These are phyloP conservation scores for Aurelia sp. DNA, from an alignment of 30 jellyfish, hydroid and myxozoan genomes.

Conservation along the genomic window DNA sequence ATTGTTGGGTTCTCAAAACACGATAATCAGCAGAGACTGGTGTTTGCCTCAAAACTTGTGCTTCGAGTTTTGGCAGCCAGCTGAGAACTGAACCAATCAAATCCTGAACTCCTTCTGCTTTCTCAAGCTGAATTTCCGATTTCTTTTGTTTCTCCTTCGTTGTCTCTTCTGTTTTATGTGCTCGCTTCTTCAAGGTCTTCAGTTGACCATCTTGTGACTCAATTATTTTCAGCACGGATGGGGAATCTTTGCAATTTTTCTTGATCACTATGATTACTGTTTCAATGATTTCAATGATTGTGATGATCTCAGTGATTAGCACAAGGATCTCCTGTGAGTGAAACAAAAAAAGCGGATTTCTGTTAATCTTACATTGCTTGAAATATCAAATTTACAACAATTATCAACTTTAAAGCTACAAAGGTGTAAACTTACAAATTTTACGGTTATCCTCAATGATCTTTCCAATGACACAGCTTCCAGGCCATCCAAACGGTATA, in stretches of 20 bases:
- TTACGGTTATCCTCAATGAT: no score
- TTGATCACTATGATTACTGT: slow-evolving; percentile 46
- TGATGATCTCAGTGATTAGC: slow-evolving; percentile 78
- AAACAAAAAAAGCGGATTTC: neutral
- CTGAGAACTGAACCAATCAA: slow-evolving; percentile 34
- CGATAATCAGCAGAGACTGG: slow-evolving; percentile 91
- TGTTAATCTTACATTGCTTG: no score
- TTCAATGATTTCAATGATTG: slow-evolving; percentile 79
- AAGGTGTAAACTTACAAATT: no score
- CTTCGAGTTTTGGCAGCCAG: slow-evolving; percentile 83
- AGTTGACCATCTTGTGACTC: slow-evolving; percentile 60
- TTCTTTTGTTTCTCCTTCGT: slow-evolving; percentile 65
- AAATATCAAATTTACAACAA: no score
- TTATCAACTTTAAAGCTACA: no score
- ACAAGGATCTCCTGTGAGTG: slow-evolving; percentile 54
- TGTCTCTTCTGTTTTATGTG: slow-evolving; percentile 23
- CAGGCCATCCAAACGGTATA: no score
- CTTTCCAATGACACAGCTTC: no score
- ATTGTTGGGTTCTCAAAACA: slow-evolving; percentile 73
- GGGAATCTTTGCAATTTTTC: slow-evolving; percentile 46
- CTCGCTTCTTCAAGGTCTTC: slow-evolving; percentile 38
- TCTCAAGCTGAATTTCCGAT: slow-evolving; percentile 32
- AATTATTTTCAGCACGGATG: slow-evolving; percentile 43
- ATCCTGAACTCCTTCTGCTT: slow-evolving; percentile 51
- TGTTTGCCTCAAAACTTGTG: slow-evolving; percentile 71